Evolutionary conservation across 2,888 invertebrate genomes (phyloP).

Genomic region (Ophion slaviceki): DNA sequence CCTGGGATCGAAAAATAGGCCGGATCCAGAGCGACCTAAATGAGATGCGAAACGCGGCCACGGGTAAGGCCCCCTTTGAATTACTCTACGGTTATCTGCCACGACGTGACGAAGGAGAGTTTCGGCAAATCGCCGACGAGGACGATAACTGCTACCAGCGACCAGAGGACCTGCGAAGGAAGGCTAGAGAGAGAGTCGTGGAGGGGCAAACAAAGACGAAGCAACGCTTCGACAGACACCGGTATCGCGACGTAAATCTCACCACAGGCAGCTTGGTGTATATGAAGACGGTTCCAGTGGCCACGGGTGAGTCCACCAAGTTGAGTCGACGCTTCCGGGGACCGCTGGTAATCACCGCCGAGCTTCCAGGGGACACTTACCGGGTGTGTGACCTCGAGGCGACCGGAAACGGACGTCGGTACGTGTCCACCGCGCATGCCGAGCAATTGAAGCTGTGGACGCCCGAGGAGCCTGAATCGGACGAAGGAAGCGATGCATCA

Average conservation of each 20-base stretch:
- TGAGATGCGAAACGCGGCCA: too few species aligned
- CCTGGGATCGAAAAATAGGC: too few species aligned
- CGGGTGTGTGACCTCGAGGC: conserved; percentile 11
- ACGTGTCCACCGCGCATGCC: conserved; percentile 27
- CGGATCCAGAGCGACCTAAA: too few species aligned
- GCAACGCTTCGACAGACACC: background rate
- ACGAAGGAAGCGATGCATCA: too few species aligned
- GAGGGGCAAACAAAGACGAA: too few species aligned
- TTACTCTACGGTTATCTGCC: conserved; percentile 50
- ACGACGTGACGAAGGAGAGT: conserved; percentile 4
- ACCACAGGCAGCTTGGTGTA: conserved; percentile 28
- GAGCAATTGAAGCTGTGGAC: conserved; percentile 23
- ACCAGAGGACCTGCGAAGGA: too few species aligned
- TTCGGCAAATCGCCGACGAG: background rate
- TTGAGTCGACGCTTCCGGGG: conserved; percentile 11
- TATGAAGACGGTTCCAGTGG: conserved; percentile 1
- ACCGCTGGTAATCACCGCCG: conserved; percentile 11
- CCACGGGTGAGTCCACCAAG: conserved; percentile 21
- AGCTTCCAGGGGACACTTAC: conserved; percentile 11
- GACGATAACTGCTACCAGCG: background rate
- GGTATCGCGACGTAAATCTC: conserved; percentile 16
- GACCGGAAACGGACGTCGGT: background rate
- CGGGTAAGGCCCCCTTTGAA: background rate
- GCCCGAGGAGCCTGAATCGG: background rate
- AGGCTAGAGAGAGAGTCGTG: too few species aligned